These are phyloP conservation scores for Lutra lutra DNA, from an alignment of 2,797 vertebrate genomes.

Conservation along the genomic window DNA sequence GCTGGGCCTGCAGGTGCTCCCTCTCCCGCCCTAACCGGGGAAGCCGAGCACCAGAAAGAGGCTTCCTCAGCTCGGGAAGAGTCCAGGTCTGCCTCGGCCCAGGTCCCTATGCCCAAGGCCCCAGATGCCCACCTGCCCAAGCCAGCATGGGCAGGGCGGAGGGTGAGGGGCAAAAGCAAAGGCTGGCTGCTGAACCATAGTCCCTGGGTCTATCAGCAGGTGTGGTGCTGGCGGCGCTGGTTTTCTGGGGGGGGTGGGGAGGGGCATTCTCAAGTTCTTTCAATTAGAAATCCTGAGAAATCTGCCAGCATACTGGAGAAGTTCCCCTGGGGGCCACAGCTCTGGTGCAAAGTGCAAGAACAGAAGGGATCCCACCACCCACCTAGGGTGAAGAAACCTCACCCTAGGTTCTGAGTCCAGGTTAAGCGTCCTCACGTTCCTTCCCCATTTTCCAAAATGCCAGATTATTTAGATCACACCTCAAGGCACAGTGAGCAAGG, in stretches of 20 bases:
- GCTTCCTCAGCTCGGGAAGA: not conserved
- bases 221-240: too few species aligned
- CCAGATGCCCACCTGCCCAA: not conserved
- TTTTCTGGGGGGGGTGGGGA: not conserved
- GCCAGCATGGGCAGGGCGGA: not conserved
- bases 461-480: not conserved
- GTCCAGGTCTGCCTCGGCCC: not conserved
- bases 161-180: not conserved
- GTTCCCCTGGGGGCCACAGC: not conserved
- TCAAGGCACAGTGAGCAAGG: not conserved
- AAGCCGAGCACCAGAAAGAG: not conserved
- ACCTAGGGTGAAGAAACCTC: not conserved
- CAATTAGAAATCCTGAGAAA: not conserved
- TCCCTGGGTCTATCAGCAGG: not conserved
- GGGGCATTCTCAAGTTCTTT: not conserved
- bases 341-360: not conserved
- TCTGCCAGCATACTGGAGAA: not conserved
- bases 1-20: not conserved
- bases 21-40: not conserved
- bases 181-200: fast-evolving
- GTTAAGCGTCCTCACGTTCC: not conserved
- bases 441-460: not conserved
- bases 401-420: not conserved
- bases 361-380: not conserved
- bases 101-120: not conserved